A percentile compares a stretch with the other conserved stretches of the same genome.
Evolutionary conservation across 2,113 vertebrate species (phyloP).

Genomic region (Progne subis): DNA sequence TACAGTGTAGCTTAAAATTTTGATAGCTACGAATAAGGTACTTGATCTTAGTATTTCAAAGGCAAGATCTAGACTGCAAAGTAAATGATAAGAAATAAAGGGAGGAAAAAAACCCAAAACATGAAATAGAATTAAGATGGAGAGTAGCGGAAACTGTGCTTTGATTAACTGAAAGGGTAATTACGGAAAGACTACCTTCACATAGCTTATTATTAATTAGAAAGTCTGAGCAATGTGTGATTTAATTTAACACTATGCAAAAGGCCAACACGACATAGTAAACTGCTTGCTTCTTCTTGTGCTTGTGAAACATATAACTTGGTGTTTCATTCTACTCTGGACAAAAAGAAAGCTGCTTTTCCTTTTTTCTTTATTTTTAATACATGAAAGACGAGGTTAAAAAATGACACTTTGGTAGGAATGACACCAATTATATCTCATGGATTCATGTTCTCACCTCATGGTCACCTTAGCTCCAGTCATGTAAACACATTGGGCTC

Average conservation of each 20-base stretch:
- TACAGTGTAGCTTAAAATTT: neutral
- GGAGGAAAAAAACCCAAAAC: neutral
- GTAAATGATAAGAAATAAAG: neutral
- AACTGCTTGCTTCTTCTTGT: neutral
- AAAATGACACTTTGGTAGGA: neutral
- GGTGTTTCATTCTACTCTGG: neutral
- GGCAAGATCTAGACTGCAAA: neutral
- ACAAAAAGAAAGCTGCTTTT: neutral
- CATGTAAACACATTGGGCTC: neutral
- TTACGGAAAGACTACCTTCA: neutral
- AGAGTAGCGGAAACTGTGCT: neutral
- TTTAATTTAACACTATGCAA: neutral
- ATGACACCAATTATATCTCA: neutral
- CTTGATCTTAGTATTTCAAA: slow-evolving; percentile 20
- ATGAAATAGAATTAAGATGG: neutral
- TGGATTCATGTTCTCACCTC: neutral
- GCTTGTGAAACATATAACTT: neutral
- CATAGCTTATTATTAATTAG: neutral
- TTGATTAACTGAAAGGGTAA: slow-evolving; percentile 37
- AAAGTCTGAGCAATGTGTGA: neutral
- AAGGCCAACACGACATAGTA: neutral
- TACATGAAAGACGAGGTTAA: neutral
- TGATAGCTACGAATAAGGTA: neutral
- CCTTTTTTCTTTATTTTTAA: neutral
- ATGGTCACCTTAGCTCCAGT: neutral